Percentiles rank a stretch among this genome's conserved stretches.
These are phyloP conservation scores for Platichthys stellatus DNA, from an alignment of 2,113 vertebrate species.

Conservation along the genomic window DNA sequence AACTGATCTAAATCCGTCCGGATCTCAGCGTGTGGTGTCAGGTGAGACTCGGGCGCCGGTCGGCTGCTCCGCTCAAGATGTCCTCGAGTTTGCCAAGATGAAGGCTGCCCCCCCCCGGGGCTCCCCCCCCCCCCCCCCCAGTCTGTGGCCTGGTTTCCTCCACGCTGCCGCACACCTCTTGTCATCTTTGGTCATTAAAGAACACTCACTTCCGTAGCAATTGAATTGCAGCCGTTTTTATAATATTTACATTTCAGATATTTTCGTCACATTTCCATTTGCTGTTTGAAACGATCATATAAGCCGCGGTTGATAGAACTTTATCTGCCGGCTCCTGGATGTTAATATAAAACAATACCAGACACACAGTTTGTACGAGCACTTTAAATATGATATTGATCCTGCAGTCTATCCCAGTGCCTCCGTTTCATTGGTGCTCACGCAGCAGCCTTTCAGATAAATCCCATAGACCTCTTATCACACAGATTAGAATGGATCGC, in stretches of 20 bases:
- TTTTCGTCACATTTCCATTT: slow-evolving; percentile 21
- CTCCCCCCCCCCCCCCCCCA: slow-evolving; percentile 24
- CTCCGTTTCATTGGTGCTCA: slow-evolving; percentile 53
- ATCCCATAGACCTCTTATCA: slow-evolving; percentile 47
- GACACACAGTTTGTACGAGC: slow-evolving; percentile 55
- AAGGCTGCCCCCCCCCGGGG: slow-evolving; percentile 16
- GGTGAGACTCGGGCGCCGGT: slow-evolving; percentile 50
- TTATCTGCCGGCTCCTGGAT: slow-evolving; percentile 43
- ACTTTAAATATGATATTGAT: slow-evolving; percentile 73
- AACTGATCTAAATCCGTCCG: slow-evolving; percentile 34
- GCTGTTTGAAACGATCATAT: slow-evolving; percentile 19
- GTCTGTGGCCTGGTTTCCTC: neutral
- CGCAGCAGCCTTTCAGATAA: slow-evolving; percentile 56
- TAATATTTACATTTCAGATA: slow-evolving; percentile 13
- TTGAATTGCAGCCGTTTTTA: neutral
- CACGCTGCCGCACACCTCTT: slow-evolving; percentile 2
- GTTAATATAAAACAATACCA: slow-evolving; percentile 65
- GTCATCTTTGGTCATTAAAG: slow-evolving; percentile 42
- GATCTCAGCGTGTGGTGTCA: slow-evolving; percentile 51
- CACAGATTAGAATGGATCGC: slow-evolving; percentile 75
- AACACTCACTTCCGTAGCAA: slow-evolving; percentile 15
- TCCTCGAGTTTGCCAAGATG: slow-evolving; percentile 47
- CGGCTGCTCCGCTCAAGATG: slow-evolving; percentile 63
- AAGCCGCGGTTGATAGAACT: slow-evolving; percentile 36
- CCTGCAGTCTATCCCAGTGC: slow-evolving; percentile 58